Evolutionary conservation across 2,113 vertebrate species (phyloP).

Genomic region (Prietella phreatophila): DNA sequence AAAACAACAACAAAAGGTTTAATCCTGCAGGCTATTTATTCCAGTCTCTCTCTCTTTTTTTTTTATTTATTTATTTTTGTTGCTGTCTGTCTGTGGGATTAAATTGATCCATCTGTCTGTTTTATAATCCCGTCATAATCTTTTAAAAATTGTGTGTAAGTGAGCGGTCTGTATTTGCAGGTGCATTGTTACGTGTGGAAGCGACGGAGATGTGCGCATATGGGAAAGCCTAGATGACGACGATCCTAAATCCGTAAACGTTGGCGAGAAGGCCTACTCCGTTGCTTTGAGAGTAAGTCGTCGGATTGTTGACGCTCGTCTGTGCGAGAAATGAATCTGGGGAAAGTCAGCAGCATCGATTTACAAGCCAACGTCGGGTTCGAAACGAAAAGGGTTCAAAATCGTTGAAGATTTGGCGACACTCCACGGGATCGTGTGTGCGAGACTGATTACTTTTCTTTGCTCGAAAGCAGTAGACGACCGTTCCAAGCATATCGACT

Average conservation of each 20-base stretch:
- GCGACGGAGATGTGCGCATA: constrained; percentile 92
- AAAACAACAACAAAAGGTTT: neutral
- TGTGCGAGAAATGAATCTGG: neutral
- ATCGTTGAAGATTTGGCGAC: neutral
- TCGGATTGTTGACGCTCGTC: neutral
- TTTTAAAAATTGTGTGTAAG: too few relatives aligned
- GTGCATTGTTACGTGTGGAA: constrained; percentile 89
- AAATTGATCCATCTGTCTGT: neutral
- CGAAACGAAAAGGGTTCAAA: neutral
- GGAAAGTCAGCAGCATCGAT: neutral
- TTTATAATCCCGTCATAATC: neutral
- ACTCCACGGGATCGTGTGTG: too few relatives aligned
- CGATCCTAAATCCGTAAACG: constrained; percentile 90
- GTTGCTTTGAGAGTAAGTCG: constrained; percentile 84
- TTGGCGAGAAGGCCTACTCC: constrained; percentile 91
- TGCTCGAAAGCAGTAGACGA: too few relatives aligned
- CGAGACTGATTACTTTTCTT: too few relatives aligned
- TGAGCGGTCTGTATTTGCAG: constrained; percentile 60
- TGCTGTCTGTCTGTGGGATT: neutral
- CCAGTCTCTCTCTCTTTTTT: neutral
- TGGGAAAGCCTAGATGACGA: constrained; percentile 95
- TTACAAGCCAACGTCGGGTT: neutral
- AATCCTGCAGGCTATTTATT: neutral
- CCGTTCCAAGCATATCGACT: too few relatives aligned
- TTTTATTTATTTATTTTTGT: too few relatives aligned